Conservation (phyloP, 2,888 invertebrate species). For the Sesia apiformis region DNA sequence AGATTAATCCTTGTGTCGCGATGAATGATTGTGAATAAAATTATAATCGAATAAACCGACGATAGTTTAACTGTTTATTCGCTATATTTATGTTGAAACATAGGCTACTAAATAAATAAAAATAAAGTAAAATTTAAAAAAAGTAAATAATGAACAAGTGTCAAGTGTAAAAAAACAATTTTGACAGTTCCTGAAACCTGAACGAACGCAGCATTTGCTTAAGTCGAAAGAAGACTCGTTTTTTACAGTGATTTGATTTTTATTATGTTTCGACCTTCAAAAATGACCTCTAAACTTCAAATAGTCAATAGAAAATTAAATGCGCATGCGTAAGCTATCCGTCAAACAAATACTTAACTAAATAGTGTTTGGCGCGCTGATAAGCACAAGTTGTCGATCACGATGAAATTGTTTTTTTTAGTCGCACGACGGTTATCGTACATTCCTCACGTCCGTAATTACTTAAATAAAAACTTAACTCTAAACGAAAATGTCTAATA, state of each 20-base stretch:
- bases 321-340: conserved; percentile 55
- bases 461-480: conserved; percentile 12
- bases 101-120: no score
- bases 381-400: conserved; percentile 45
- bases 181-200: no score
- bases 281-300: conserved; percentile 35
- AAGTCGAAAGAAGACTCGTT: no score
- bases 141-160: no score
- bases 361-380: conserved; percentile 64
- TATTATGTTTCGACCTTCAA: conserved; percentile 35
- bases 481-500: conserved; percentile 51
- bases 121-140: no score
- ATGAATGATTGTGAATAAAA: no score
- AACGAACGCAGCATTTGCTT: no score
- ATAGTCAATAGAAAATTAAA: conserved; percentile 38
- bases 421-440: conserved; percentile 46
- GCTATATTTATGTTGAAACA: no score
- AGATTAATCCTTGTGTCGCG: no score
- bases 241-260: background rate
- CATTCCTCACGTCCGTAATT: conserved; percentile 38
- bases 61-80: no score
- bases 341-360: conserved; percentile 24
- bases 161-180: no score
- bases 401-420: conserved; percentile 64
- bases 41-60: no score